phyloP scores from a whole-genome alignment of 53 echinoderm and acorn worm genomes.

The Stichopus horrens region DNA sequence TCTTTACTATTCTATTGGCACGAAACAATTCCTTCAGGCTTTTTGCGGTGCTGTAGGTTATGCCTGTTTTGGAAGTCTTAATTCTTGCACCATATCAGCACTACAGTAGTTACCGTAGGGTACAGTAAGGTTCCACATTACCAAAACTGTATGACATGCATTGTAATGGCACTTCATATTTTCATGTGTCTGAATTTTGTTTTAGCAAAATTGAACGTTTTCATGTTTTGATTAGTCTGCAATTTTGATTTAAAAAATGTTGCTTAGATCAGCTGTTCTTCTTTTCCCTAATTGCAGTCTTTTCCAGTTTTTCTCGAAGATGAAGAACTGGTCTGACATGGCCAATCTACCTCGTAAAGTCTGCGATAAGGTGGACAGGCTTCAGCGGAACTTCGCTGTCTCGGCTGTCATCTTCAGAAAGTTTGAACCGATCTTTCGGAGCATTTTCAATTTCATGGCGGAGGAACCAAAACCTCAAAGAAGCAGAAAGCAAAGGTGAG shows the following conservation, averaged over 20 bases:
- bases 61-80: too few relatives aligned
- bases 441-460: constrained; percentile 70
- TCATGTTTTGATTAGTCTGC: too few relatives aligned
- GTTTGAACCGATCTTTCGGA: constrained; percentile 83
- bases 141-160: too few relatives aligned
- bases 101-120: too few relatives aligned
- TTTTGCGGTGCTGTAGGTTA: too few relatives aligned
- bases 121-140: too few relatives aligned
- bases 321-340: constrained; percentile 99
- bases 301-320: constrained; percentile 98
- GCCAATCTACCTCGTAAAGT: constrained; percentile 92
- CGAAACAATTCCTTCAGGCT: too few relatives aligned
- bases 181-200: too few relatives aligned
- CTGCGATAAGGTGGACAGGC: constrained; percentile 86
- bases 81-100: too few relatives aligned
- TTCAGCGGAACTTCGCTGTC: constrained; percentile 97
- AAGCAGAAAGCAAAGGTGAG: constrained; percentile 92
- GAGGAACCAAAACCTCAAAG: constrained; percentile 70
- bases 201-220: too few relatives aligned
- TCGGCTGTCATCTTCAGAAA: constrained; percentile 99
- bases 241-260: neutral
- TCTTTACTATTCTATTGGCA: too few relatives aligned
- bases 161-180: too few relatives aligned
- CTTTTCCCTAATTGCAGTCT: constrained; percentile 56
- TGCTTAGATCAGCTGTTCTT: neutral